A percentile compares a stretch with the other conserved stretches of the same genome.
phyloP scores from a whole-genome alignment of 2,113 vertebrate genomes.

The Fukomys damarensis region DNA sequence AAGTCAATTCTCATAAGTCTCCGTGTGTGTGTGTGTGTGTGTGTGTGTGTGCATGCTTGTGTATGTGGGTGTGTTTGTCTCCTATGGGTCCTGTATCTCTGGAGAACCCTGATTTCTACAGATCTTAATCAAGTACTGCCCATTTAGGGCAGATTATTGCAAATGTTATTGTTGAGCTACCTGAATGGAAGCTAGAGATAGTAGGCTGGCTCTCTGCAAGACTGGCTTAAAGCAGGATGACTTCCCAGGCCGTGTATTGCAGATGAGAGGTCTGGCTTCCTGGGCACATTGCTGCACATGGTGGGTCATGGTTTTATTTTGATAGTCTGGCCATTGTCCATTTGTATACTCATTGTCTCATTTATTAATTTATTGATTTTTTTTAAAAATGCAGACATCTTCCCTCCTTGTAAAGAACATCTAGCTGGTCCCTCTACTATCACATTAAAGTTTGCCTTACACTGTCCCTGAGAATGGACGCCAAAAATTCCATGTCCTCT shows the following conservation, averaged over 20 bases:
- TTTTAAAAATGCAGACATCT: not conserved
- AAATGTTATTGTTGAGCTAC: not conserved
- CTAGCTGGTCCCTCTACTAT: not conserved
- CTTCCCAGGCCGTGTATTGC: not conserved
- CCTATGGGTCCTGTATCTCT: not conserved
- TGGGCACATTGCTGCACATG: not conserved
- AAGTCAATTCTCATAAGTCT: not conserved
- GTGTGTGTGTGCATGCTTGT: not conserved
- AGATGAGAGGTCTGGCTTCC: not conserved
- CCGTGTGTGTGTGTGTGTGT: not conserved
- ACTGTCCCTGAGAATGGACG: not conserved
- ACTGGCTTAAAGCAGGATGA: not conserved
- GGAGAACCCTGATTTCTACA: not conserved
- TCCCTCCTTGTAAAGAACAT: not conserved
- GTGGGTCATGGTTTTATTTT: not conserved
- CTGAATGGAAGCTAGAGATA: not conserved
- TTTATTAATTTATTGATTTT: conserved; percentile 11
- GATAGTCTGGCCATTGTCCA: not conserved
- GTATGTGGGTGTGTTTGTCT: not conserved
- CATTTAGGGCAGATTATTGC: not conserved
- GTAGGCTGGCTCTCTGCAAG: not conserved
- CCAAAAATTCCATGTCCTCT: not conserved
- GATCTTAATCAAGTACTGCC: not conserved
- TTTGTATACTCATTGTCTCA: not conserved
- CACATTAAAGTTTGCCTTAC: not conserved